Evolutionary conservation across 2,888 invertebrate species (phyloP).

Genomic region (Pelosia muscerda): DNA sequence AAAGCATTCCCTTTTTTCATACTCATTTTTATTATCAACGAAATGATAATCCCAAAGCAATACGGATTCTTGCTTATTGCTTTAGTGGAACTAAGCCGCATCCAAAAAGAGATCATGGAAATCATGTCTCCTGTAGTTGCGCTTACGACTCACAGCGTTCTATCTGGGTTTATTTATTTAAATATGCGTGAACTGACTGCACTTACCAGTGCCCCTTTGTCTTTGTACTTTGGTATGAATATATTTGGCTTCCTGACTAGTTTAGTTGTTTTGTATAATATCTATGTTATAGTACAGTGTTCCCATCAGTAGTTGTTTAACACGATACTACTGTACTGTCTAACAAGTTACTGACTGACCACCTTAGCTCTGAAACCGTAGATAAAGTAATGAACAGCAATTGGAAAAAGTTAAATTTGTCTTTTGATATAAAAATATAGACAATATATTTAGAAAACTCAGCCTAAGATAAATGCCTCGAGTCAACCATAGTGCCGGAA

Average conservation of each 20-base stretch:
- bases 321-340: too few relatives aligned
- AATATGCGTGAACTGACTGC: conserved; percentile 80
- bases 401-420: too few relatives aligned
- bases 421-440: too few relatives aligned
- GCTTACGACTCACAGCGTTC: conserved; percentile 64
- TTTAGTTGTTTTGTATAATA: conserved; percentile 39
- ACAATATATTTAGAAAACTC: too few relatives aligned
- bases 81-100: conserved; percentile 21
- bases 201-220: conserved; percentile 73
- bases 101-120: conserved; percentile 32
- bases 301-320: too few relatives aligned
- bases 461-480: too few relatives aligned
- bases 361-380: too few relatives aligned
- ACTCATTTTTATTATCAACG: not conserved
- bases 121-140: conserved; percentile 43
- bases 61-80: not conserved
- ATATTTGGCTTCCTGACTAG: conserved; percentile 65
- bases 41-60: too few relatives aligned
- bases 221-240: conserved; percentile 68
- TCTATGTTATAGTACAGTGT: conserved; percentile 8
- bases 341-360: too few relatives aligned
- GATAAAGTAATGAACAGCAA: too few relatives aligned
- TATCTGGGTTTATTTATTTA: conserved; percentile 80
- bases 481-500: too few relatives aligned
- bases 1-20: not conserved